These are phyloP conservation scores for Hipposideros armiger DNA, from an alignment of 2,113 vertebrate genomes.

Conservation along the genomic window DNA sequence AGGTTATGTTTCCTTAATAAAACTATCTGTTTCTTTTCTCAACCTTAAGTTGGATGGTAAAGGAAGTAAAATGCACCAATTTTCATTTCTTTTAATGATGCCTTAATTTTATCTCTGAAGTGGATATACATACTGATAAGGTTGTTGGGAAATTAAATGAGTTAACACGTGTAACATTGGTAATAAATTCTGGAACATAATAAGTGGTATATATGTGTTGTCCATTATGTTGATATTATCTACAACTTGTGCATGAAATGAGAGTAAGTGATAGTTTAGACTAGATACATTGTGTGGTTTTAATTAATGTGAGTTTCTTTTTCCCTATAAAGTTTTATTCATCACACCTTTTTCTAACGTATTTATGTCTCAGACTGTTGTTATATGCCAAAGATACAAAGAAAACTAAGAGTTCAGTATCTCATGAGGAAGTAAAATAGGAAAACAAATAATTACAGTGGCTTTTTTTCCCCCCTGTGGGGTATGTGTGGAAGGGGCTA, in stretches of 20 bases:
- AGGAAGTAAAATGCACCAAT: constrained; percentile 18
- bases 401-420: constrained; percentile 4
- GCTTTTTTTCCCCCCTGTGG: neutral
- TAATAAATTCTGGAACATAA: neutral
- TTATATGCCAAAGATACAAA: constrained; percentile 27
- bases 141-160: constrained; percentile 40
- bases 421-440: neutral
- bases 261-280: neutral
- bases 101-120: constrained; percentile 36
- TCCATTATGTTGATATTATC: neutral
- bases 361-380: neutral
- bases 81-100: constrained; percentile 24
- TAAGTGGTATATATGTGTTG: neutral
- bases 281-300: neutral
- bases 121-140: neutral
- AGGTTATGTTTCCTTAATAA: constrained; percentile 26
- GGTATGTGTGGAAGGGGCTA: neutral
- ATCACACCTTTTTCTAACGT: neutral
- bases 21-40: neutral
- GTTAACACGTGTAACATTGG: neutral
- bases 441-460: neutral
- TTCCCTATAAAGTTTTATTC: neutral
- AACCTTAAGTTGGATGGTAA: constrained; percentile 1
- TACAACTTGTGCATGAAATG: neutral
- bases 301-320: neutral